Evolutionary conservation across 2,797 vertebrate species (phyloP).

Genomic region (Coranthus polyacanthus): DNA sequence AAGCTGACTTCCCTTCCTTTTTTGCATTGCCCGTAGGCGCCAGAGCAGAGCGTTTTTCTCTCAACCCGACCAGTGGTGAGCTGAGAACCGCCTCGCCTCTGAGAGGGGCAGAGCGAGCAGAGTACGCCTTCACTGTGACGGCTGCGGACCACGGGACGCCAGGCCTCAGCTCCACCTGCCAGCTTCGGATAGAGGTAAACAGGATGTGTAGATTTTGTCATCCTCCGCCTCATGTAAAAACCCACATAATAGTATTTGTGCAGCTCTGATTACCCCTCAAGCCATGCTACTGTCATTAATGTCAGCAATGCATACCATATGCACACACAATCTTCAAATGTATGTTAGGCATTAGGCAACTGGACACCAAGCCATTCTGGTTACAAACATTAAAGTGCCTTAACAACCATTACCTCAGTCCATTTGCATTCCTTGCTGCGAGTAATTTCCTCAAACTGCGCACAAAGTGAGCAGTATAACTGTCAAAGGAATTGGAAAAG

Average conservation of each 20-base stretch:
- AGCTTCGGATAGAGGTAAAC: slow-evolving; percentile 89
- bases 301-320: not conserved
- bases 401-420: slow-evolving; percentile 53
- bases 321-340: not conserved
- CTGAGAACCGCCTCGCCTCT: slow-evolving; percentile 87
- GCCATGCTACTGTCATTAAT: no score
- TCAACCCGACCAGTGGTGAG: slow-evolving; percentile 90
- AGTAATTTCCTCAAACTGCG: slow-evolving; percentile 61
- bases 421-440: slow-evolving; percentile 50
- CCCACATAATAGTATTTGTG: no score
- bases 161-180: slow-evolving; percentile 86
- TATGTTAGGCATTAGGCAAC: not conserved
- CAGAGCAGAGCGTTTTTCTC: slow-evolving; percentile 92
- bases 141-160: slow-evolving; percentile 89
- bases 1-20: not conserved
- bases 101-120: slow-evolving; percentile 85
- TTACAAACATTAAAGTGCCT: slow-evolving; percentile 29
- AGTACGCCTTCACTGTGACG: slow-evolving; percentile 88
- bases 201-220: not conserved
- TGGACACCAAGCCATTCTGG: slow-evolving; percentile 22
- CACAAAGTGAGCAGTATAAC: slow-evolving; percentile 59
- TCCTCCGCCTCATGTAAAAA: no score
- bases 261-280: no score
- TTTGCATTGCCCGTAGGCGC: slow-evolving; percentile 73
- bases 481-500: slow-evolving; percentile 62